A percentile compares a stretch with the other conserved stretches of the same genome.
phyloP scores from a whole-genome alignment of 2,888 invertebrate species.

The Alentia gelatinosa region DNA sequence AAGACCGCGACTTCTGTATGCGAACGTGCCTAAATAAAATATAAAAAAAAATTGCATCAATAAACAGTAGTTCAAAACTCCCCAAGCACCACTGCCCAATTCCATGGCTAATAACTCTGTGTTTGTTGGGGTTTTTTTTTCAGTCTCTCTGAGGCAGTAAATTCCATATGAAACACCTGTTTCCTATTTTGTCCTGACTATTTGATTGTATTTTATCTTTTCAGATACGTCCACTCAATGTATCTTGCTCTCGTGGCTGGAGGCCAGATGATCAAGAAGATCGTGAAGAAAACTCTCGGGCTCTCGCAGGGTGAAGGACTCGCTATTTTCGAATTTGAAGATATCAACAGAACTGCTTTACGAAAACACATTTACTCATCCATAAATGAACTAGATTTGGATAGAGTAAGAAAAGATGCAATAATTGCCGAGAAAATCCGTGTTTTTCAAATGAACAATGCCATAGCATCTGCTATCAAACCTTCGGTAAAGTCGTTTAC shows the following conservation, averaged over 20 bases:
- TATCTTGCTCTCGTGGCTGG: constrained; percentile 70
- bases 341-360: constrained; percentile 44
- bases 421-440: constrained; percentile 63
- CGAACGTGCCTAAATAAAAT: no score
- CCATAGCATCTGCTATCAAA: constrained; percentile 60
- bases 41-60: no score
- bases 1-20: no score
- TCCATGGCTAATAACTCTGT: no score
- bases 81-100: no score
- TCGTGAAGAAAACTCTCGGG: constrained; percentile 64
- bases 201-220: no score
- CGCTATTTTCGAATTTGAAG: constrained; percentile 63
- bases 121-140: no score
- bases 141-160: no score
- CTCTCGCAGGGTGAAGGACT: constrained; percentile 60
- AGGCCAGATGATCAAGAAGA: constrained; percentile 65
- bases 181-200: no score
- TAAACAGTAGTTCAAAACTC: no score
- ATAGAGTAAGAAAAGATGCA: constrained; percentile 56
- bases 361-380: constrained; percentile 53
- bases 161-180: no score
- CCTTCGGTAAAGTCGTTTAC: constrained; percentile 7
- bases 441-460: constrained; percentile 65
- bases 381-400: constrained; percentile 61
- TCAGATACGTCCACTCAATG: constrained; percentile 68